Evolutionary conservation across 2,888 invertebrate genomes (phyloP).

Genomic region (Cephus pygmeus): DNA sequence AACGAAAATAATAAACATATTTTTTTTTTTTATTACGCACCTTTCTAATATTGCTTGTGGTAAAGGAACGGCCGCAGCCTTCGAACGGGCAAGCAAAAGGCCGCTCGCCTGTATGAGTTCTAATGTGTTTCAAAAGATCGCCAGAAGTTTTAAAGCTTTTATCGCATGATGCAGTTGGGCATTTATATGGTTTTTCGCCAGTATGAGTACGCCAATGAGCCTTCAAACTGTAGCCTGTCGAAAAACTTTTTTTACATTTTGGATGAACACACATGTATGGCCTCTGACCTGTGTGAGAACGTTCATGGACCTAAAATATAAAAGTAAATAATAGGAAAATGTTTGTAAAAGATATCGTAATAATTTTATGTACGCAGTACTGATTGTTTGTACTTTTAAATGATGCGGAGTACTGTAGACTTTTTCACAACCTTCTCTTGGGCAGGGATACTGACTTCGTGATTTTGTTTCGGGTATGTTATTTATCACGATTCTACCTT

Average conservation of each 20-base stretch:
- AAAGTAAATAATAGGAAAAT: not conserved
- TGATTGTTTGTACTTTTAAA: constrained; percentile 62
- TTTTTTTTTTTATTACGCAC: constrained; percentile 42
- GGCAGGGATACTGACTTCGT: constrained; percentile 60
- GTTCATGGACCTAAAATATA: constrained; percentile 67
- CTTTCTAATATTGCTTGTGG: constrained; percentile 77
- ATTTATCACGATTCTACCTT: constrained; percentile 45
- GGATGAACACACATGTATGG: constrained; percentile 67
- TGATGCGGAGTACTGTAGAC: constrained; percentile 68
- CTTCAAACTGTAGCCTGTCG: constrained; percentile 70
- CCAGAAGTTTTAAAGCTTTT: constrained; percentile 74
- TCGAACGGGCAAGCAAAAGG: constrained; percentile 62
- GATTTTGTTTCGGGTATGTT: constrained; percentile 50
- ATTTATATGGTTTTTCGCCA: constrained; percentile 71
- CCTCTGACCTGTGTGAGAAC: constrained; percentile 68
- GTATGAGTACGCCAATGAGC: constrained; percentile 72
- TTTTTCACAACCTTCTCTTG: constrained; percentile 67
- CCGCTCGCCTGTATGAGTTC: constrained; percentile 70
- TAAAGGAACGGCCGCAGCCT: constrained; percentile 75
- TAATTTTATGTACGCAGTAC: constrained; percentile 1
- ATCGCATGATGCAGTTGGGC: constrained; percentile 67
- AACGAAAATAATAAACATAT: not conserved
- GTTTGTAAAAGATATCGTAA: not conserved
- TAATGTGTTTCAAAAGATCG: constrained; percentile 71
- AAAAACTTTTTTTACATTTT: constrained; percentile 68